Percentiles rank a stretch among this genome's conserved stretches.
phyloP scores from a whole-genome alignment of 2,888 invertebrate species.

The Craniophora ligustri region DNA sequence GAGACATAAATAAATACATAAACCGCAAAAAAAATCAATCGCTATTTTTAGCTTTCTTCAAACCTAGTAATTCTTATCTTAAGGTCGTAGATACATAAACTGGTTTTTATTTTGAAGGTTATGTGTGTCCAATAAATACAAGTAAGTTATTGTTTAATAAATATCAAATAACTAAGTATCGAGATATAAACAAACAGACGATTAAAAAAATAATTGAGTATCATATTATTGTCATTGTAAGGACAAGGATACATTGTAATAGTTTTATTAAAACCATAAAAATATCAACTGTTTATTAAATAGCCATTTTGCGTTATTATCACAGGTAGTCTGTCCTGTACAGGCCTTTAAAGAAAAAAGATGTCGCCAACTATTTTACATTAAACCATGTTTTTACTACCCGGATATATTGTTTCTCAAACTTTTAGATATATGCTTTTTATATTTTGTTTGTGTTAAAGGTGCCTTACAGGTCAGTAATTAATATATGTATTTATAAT shows the following conservation, averaged over 20 bases:
- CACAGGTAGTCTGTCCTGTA: slow-evolving; percentile 3
- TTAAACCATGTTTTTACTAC: slow-evolving; percentile 32
- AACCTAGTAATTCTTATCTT: too few species aligned
- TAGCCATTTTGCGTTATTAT: slow-evolving; percentile 22
- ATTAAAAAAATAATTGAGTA: not conserved
- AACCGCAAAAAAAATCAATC: too few species aligned
- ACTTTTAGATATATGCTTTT: slow-evolving; percentile 5
- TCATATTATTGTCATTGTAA: slow-evolving; percentile 8
- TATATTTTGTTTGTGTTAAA: not conserved
- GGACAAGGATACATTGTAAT: slow-evolving; percentile 9
- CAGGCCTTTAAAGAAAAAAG: slow-evolving; percentile 24
- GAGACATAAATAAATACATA: too few species aligned
- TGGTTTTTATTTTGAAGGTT: too few species aligned
- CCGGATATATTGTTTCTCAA: slow-evolving; percentile 47
- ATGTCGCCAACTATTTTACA: slow-evolving; percentile 18
- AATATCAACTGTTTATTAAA: slow-evolving; percentile 26
- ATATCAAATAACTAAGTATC: not conserved
- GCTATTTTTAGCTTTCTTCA: too few species aligned
- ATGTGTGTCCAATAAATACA: too few species aligned
- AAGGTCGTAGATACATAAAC: too few species aligned
- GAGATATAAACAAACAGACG: not conserved
- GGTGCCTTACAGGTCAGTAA: too few species aligned
- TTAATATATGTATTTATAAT: too few species aligned
- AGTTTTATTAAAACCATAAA: slow-evolving; percentile 6
- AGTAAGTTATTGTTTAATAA: not conserved